Base-by-base conservation (phyloP, 1,140 invertebrate genomes). In the Rhyacophila brunnea region DNA sequence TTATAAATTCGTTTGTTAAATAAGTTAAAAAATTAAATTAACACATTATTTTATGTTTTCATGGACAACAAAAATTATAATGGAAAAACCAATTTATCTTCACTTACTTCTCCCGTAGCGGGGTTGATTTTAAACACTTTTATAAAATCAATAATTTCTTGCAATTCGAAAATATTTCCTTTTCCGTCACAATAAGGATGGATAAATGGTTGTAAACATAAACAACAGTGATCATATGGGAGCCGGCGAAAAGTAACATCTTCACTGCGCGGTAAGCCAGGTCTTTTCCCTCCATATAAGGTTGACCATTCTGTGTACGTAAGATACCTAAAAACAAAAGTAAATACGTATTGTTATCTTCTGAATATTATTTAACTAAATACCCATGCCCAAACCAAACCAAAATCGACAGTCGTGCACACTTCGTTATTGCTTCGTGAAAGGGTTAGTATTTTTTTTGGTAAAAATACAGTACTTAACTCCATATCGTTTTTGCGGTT, bases 281-380 rank as follows among this genome's bases (percentile, higher is more conserved):
- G 80, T 72, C 87, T 90, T 79, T 95, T 96, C 0, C 96, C 96
- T 43, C 96, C 96, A 73, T 96, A 98, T 15, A 97, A 74, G 44
- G 91, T 92, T 50, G 87, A 91, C 96, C 95, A 98, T 79, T 99
- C 96, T 9, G 93, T 96, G 70, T 92, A 93, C 17, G 95, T 98
- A 50, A 98, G 75, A 74, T 98, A 97, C 87, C 93, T 96, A 64
- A 55, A 38, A 54, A 53, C 17, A 32, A 50, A 34, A 43, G 18
- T 38, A n/a, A 4, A 38, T 40, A 42, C 32, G n/a, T n/a, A n/a
- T n/a, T n/a, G 10, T 36, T n/a, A 10, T 36, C 10, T 36, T 36
- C n/a, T 36, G n/a, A 10, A 36, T 10, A 36, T 36, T 36, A 36
- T 36, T 36, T 10, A 36, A 36, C n/a, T n/a, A n/a, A n/a, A n/a